Conservation (phyloP, 1,140 invertebrate genomes). For the Meloidogyne chitwoodi region DNA sequence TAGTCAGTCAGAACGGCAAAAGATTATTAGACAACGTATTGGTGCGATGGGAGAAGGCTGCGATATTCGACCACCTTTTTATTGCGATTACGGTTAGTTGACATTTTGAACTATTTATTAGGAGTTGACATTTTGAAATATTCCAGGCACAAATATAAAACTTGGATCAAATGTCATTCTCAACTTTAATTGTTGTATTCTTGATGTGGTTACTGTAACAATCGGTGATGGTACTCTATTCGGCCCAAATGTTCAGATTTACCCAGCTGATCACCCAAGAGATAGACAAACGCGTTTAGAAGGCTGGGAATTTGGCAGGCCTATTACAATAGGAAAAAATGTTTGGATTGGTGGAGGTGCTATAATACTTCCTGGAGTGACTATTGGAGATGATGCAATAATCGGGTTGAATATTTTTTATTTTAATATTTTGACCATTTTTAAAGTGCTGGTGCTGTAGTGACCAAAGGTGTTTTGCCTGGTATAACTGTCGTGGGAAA, state of each 20-base stretch:
- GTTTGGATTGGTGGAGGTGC: slow-evolving; percentile 51
- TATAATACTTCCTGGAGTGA: slow-evolving; percentile 48
- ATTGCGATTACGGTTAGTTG: slow-evolving; percentile 14
- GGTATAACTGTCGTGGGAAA: slow-evolving; percentile 46
- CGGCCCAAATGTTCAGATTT: slow-evolving; percentile 13
- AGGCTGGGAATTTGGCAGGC: slow-evolving; percentile 12
- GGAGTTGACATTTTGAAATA: background rate
- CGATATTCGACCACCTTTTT: slow-evolving; percentile 16
- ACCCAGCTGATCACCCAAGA: slow-evolving; percentile 13
- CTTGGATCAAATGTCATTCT: slow-evolving; percentile 34
- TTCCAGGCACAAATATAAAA: slow-evolving; percentile 3
- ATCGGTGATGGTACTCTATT: slow-evolving; percentile 29
- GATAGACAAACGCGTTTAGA: slow-evolving; percentile 42
- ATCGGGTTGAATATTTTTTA: slow-evolving; percentile 23
- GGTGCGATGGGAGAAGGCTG: background rate
- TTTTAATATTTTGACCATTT: background rate
- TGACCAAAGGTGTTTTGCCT: slow-evolving; percentile 44
- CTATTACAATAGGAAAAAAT: slow-evolving; percentile 30
- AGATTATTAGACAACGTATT: slow-evolving; percentile 7
- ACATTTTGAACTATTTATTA: background rate
- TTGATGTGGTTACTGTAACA: slow-evolving; percentile 28
- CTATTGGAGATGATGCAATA: slow-evolving; percentile 45
- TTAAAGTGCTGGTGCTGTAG: slow-evolving; percentile 43
- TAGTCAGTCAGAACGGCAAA: background rate
- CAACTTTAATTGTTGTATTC: slow-evolving; percentile 42